A percentile compares a stretch with the other conserved stretches of the same genome.
Conservation (phyloP, 2,888 invertebrate genomes). For the Dasypolia templi region DNA sequence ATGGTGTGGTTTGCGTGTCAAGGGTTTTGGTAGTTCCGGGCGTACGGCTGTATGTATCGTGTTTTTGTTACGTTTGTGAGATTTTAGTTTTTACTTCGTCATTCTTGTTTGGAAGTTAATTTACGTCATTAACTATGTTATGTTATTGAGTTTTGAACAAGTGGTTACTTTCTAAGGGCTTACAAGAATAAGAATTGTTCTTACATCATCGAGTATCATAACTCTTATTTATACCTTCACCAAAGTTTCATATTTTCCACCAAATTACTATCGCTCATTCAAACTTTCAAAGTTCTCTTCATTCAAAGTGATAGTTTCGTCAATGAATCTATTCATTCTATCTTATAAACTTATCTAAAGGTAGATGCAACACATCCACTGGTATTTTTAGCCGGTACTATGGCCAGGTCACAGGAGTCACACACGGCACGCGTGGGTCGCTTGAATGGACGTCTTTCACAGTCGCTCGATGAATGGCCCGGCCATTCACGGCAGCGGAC, state of each 20-base stretch:
- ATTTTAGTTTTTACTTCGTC: slow-evolving; percentile 6
- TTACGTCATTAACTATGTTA: not conserved
- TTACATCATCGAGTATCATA: no score
- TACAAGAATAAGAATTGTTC: no score
- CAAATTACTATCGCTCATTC: not conserved
- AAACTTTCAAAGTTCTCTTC: not conserved
- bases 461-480: slow-evolving; percentile 72
- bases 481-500: slow-evolving; percentile 70
- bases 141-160: not conserved
- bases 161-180: not conserved
- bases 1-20: slow-evolving; percentile 52
- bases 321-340: slow-evolving; percentile 43
- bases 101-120: not conserved
- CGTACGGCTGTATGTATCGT: slow-evolving; percentile 16
- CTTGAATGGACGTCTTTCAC: slow-evolving; percentile 77
- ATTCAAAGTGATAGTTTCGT: slow-evolving; percentile 23
- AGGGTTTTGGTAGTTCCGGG: slow-evolving; percentile 58
- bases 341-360: slow-evolving; percentile 46
- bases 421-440: slow-evolving; percentile 75
- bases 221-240: not conserved
- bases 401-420: slow-evolving; percentile 65
- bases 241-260: not conserved
- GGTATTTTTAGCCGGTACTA: slow-evolving; percentile 68
- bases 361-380: slow-evolving; percentile 53
- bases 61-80: slow-evolving; percentile 15